Base-by-base conservation (phyloP, 2,888 invertebrate species). In the Hyposoter dolosus region DNA sequence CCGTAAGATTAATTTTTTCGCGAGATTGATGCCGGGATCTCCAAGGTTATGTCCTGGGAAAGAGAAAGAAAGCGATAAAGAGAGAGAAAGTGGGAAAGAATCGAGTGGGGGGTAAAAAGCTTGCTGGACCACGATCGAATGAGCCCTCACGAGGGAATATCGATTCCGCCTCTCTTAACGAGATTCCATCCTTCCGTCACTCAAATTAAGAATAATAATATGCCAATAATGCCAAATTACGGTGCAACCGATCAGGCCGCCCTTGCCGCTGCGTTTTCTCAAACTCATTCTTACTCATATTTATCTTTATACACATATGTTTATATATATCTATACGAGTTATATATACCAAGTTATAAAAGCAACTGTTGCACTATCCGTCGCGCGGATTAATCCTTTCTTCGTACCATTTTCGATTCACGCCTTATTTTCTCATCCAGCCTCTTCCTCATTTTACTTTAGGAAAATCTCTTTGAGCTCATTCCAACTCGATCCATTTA, bases 1-100 rank as follows among this genome's bases (percentile, higher is more conserved):
- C 91, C 89, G 89, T 90, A 91, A 93, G 93, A 94, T 94, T 94
- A 94, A 94, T 94, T 93, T 93, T 92, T 93, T 90, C 93, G 91
- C 91, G 94, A 94, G 94, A 94, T 94, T 93, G 94, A 94, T 94
- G 94, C 93, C 92, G 90, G 90, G 91, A 90, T 92, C 93, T 92
- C 93, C 92, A 92, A 92, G 90, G 91, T 88, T 91, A 43, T 23
- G 90, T 91, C 91, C 83, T 81, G 74, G 83, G 69, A 78, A 75
- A 81, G 81, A 86, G 81, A 47, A 69, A 81, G 82, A 83, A 68
- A 66, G 35, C 65, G 76, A 81, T 40, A 53, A 60, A 81, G 86
- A 82, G 60, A 19, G 74, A 63, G 68, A 65, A 66, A 69, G 56
- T 65, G 75, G 32, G 78, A 72, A 75, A 83, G 60, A 45, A 23